Conservation (phyloP, 2,113 vertebrate genomes). For the Rhineura floridana region DNA sequence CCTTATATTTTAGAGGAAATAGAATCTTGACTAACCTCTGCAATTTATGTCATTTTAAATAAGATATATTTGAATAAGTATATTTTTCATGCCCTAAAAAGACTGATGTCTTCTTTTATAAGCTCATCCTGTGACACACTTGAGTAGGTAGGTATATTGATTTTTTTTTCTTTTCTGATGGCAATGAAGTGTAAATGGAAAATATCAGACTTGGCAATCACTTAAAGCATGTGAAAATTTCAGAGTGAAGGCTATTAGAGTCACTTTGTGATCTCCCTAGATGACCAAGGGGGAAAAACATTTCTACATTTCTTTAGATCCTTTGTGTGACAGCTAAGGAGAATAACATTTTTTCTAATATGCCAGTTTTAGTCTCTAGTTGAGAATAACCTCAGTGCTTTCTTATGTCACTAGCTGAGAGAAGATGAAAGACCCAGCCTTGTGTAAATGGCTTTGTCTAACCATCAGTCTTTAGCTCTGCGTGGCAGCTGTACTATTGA, state of each 20-base stretch:
- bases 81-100: slow-evolving; percentile 87
- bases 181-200: slow-evolving; percentile 89
- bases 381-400: slow-evolving; percentile 84
- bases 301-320: slow-evolving; percentile 87
- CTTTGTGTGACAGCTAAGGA: slow-evolving; percentile 85
- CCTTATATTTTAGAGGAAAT: slow-evolving; percentile 86
- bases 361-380: slow-evolving; percentile 83
- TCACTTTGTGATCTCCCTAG: slow-evolving; percentile 85
- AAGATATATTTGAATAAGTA: slow-evolving; percentile 88
- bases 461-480: slow-evolving; percentile 88
- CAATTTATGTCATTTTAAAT: slow-evolving; percentile 88
- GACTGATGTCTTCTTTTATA: slow-evolving; percentile 88
- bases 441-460: slow-evolving; percentile 89
- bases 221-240: slow-evolving; percentile 88
- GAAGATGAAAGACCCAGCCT: slow-evolving; percentile 86
- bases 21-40: slow-evolving; percentile 84
- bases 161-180: slow-evolving; percentile 86
- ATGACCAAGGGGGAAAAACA: slow-evolving; percentile 83
- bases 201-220: slow-evolving; percentile 87
- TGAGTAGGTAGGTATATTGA: slow-evolving; percentile 89
- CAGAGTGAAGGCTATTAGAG: slow-evolving; percentile 86
- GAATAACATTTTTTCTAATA: slow-evolving; percentile 87
- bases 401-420: slow-evolving; percentile 86
- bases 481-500: slow-evolving; percentile 86
- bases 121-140: slow-evolving; percentile 85